Base-by-base conservation (phyloP, 2,113 vertebrate genomes). In the Cheilinus undulatus region DNA sequence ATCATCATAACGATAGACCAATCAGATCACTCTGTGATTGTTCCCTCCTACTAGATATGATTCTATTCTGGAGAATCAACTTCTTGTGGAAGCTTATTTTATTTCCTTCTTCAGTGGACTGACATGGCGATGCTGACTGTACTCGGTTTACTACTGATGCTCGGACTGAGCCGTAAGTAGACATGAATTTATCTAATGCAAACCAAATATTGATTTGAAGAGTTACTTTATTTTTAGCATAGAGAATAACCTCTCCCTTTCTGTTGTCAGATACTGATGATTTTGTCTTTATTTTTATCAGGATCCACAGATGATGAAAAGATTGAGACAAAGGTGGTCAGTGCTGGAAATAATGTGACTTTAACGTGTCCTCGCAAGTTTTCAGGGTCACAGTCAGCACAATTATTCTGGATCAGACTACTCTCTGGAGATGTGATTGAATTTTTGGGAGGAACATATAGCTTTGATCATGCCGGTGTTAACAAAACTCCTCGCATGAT, bases 321-420 rank as follows among this genome's bases (percentile, higher is more conserved):
- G 7, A 57, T 67, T 58, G 53, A 1, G 26, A 38, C 50, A 0
- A 30, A 26, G 42, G 70, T 32, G 14, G 51, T 54, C 58, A 32
- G 10, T 61, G 51, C 24, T 52, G 83, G 80, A 62, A 51, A 79
- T 4, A 3, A 0, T 67, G 84, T 4, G 45, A 82, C n/a, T 0
- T 15, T 88, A 10, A 51, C 24, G 2, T 88, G 87, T 49, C 3
- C 0, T 0, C 56, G 74, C 0, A 0, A 2, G 8, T 0, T 0
- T 0, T 0, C 0, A 0, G 26, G 26, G 23, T 6, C 14, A 0
- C 0, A 1, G 1, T 9, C 1, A n/a, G 1, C 19, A 0, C 7
- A 3, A 3, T 26, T 82, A 1, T 65, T 63, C 19, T 89, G 87
- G 84, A 59, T 86, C 45, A 76, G 69, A 28, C 19, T 83, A 28